These are phyloP conservation scores for Notospermus geniculatus DNA, from an alignment of 1,140 invertebrate genomes.

Conservation along the genomic window DNA sequence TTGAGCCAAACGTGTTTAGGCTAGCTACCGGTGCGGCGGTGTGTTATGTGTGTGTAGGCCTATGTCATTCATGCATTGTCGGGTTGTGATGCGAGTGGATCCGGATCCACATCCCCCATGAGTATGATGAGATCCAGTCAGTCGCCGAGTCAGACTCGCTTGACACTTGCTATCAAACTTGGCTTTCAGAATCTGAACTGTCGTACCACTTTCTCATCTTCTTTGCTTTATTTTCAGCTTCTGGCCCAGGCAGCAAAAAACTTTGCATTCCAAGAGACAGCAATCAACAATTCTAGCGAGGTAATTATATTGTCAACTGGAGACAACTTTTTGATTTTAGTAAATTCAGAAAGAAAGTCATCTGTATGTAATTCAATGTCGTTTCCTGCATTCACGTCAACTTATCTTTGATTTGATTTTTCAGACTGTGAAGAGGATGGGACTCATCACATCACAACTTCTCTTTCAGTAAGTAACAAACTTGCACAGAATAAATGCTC, in stretches of 20 bases:
- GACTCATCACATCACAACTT: slow-evolving; percentile 34
- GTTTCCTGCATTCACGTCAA: not conserved
- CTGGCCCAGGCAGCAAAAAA: slow-evolving; percentile 44
- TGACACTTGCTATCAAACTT: too few relatives aligned
- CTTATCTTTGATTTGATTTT: slow-evolving; percentile 23
- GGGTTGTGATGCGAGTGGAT: too few relatives aligned
- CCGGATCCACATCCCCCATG: too few relatives aligned
- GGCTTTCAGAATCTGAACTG: too few relatives aligned
- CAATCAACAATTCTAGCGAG: slow-evolving; percentile 36
- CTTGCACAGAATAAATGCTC: not conserved
- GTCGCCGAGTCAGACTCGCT: too few relatives aligned
- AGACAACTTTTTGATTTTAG: not conserved
- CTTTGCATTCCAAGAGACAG: slow-evolving; percentile 44
- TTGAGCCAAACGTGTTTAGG: too few relatives aligned
- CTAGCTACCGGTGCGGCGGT: too few relatives aligned
- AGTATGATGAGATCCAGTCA: too few relatives aligned
- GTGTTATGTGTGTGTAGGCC: too few relatives aligned
- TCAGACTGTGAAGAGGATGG: slow-evolving; percentile 43
- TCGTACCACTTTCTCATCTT: too few relatives aligned
- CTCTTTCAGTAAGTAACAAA: slow-evolving; percentile 41
- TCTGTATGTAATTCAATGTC: too few relatives aligned
- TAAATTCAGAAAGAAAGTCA: not conserved
- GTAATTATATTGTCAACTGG: slow-evolving; percentile 22
- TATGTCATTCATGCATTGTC: too few relatives aligned
- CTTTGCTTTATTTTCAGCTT: slow-evolving; percentile 30